Percentiles rank a stretch among this genome's conserved stretches.
Evolutionary conservation across 2,797 vertebrate species (phyloP).

Genomic region (Fratercula arctica): DNA sequence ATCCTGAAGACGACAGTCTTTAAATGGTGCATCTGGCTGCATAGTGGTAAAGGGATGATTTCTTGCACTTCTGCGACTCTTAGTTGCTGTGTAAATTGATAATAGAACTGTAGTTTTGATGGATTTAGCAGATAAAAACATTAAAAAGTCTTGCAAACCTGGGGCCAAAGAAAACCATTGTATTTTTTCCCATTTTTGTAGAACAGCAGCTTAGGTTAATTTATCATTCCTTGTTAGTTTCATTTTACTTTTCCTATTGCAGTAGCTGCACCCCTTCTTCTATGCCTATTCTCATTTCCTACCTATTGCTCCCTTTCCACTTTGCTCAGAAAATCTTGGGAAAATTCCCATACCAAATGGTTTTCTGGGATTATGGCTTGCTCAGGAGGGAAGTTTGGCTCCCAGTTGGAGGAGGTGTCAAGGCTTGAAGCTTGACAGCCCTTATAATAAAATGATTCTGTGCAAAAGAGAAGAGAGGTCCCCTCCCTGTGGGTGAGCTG

Average conservation of each 20-base stretch:
- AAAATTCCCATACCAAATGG: neutral
- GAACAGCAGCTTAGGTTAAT: neutral
- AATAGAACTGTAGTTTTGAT: neutral
- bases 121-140: neutral
- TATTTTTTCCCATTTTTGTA: neutral
- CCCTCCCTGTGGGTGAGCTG: neutral
- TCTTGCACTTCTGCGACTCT: neutral
- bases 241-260: neutral
- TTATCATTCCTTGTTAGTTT: neutral
- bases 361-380: neutral
- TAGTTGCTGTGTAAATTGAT: neutral
- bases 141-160: neutral
- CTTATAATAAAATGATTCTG: neutral
- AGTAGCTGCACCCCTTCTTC: neutral
- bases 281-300: neutral
- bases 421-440: neutral
- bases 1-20: neutral
- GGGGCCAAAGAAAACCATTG: neutral
- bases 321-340: neutral
- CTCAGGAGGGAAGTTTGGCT: neutral
- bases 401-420: rapidly evolving
- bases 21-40: neutral
- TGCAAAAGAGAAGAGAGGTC: neutral
- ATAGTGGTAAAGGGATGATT: neutral
- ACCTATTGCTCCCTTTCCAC: neutral